phyloP scores from a whole-genome alignment of 1,140 invertebrate genomes.

The Drosophila orosa region DNA sequence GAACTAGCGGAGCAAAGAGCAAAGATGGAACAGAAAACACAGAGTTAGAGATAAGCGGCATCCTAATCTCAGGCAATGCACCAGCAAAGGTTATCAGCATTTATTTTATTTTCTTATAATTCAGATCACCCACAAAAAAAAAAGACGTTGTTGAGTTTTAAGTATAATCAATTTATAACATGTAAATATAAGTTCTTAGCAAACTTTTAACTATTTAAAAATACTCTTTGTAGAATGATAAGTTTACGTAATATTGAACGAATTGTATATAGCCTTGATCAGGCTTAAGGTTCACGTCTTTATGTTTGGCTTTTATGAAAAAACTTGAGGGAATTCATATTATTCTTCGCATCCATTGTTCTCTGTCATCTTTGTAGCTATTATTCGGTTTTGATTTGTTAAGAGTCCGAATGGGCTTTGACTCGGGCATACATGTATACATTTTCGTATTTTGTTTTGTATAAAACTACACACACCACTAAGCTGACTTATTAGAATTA shows the following conservation, averaged over 20 bases:
- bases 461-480: neutral
- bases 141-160: neutral
- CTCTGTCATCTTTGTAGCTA: neutral
- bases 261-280: neutral
- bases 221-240: neutral
- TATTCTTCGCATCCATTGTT: neutral
- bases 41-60: constrained; percentile 15
- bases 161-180: neutral
- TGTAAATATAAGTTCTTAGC: too few species aligned
- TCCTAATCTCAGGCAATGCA: constrained; percentile 23
- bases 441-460: constrained; percentile 1
- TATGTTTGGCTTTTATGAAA: neutral
- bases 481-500: neutral
- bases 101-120: neutral
- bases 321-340: neutral
- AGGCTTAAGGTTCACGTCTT: neutral
- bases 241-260: neutral
- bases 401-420: neutral
- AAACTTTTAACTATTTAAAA: too few species aligned
- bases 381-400: neutral
- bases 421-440: neutral
- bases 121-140: neutral
- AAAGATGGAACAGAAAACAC: neutral
- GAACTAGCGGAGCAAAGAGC: constrained; percentile 7
- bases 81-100: constrained; percentile 25